Percentiles rank a stretch among this genome's conserved stretches.
phyloP scores from a whole-genome alignment of 2,113 vertebrate species.

The Trochalopteron elliotii region DNA sequence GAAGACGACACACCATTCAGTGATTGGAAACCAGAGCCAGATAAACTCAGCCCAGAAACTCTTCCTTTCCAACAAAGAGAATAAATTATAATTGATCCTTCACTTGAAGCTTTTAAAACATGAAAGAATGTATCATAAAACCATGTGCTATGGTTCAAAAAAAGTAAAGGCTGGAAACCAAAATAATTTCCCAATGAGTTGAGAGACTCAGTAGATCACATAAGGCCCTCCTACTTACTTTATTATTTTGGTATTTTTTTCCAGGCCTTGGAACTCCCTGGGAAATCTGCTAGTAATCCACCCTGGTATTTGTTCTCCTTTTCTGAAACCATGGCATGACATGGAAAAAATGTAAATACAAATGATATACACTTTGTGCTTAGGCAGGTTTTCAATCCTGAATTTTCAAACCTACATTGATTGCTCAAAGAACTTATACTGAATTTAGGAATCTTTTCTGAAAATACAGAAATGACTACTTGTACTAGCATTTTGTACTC shows the following conservation, averaged over 20 bases:
- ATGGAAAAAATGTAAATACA: not conserved
- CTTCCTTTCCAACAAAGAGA: not conserved
- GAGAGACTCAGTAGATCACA: not conserved
- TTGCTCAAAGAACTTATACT: not conserved
- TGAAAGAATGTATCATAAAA: not conserved
- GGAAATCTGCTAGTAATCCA: not conserved
- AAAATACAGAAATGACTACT: not conserved
- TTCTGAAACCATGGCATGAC: not conserved
- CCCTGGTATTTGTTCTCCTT: not conserved
- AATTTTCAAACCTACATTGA: not conserved
- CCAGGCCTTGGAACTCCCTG: not conserved
- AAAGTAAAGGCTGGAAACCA: not conserved
- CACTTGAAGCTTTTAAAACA: not conserved
- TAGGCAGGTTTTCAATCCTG: not conserved
- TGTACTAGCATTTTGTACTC: not conserved
- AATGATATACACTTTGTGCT: not conserved
- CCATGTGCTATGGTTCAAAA: not conserved
- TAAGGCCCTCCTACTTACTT: not conserved
- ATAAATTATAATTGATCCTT: not conserved
- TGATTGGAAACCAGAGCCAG: not conserved
- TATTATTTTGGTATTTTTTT: not conserved
- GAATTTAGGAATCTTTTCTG: not conserved
- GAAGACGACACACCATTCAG: accelerated
- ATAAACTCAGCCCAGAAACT: not conserved
- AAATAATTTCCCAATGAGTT: not conserved